Percentiles rank a stretch among this genome's conserved stretches.
phyloP scores from a whole-genome alignment of 92 coral and sea anemone species.

The Phenganax marumi region DNA sequence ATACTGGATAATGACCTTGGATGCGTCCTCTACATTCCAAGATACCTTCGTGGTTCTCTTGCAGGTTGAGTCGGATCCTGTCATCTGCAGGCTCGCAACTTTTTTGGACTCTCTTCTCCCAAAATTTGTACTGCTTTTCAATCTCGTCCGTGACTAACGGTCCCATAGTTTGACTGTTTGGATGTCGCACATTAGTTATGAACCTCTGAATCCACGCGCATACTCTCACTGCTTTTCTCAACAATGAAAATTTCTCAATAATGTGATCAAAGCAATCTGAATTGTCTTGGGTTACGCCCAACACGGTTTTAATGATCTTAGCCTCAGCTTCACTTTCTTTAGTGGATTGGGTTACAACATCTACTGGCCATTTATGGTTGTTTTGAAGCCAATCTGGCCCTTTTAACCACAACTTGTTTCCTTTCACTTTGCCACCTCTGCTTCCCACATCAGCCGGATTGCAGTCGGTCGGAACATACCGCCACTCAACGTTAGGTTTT shows the following conservation, averaged over 20 bases:
- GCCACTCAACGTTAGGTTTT: conserved; percentile 44
- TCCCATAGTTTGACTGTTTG: conserved; percentile 24
- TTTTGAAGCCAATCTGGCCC: conserved; percentile 32
- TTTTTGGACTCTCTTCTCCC: neutral
- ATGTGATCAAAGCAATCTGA: conserved; percentile 31
- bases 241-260: conserved; percentile 49
- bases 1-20: conserved; percentile 15
- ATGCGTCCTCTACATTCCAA: conserved; percentile 15
- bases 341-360: conserved; percentile 35
- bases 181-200: conserved; percentile 30
- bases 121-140: neutral
- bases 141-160: conserved; percentile 39
- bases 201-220: conserved; percentile 48
- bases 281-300: conserved; percentile 19
- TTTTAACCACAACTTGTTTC: conserved; percentile 29
- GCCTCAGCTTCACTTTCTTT: conserved; percentile 39
- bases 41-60: neutral
- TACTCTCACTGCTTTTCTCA: conserved; percentile 38
- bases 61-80: conserved; percentile 8
- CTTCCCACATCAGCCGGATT: conserved; percentile 59
- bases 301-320: conserved; percentile 37
- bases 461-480: conserved; percentile 47
- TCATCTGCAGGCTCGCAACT: neutral
- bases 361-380: conserved; percentile 31
- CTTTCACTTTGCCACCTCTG: conserved; percentile 52